Percentiles rank a stretch among this genome's conserved stretches.
These are phyloP conservation scores for Axinella damicornis DNA, from an alignment of 37 sponge, comb jelly and placozoan genomes.

Conservation along the genomic window DNA sequence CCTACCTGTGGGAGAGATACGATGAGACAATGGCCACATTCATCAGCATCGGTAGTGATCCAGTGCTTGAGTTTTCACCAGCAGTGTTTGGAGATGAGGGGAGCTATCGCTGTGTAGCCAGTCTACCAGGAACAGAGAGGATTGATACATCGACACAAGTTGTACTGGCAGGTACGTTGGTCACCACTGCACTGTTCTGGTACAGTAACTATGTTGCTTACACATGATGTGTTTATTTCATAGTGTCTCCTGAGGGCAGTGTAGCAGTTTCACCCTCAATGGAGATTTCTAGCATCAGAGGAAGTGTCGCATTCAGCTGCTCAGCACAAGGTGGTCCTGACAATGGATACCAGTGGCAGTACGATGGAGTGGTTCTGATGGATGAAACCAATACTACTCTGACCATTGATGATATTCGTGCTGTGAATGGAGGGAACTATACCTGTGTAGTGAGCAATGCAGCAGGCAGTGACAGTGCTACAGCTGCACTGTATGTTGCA, in stretches of 20 bases:
- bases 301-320: constrained; percentile 46
- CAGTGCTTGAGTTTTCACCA: neutral
- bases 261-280: neutral
- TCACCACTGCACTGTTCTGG: too few relatives aligned
- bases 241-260: too few relatives aligned
- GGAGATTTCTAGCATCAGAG: neutral
- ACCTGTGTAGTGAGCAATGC: constrained; percentile 64
- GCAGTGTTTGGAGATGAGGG: constrained; percentile 35
- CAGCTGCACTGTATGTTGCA: constrained; percentile 15
- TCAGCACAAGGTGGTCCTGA: constrained; percentile 57
- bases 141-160: too few relatives aligned
- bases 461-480: constrained; percentile 45
- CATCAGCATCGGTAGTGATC: neutral
- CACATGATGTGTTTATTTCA: too few relatives aligned
- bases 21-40: neutral
- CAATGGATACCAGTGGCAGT: constrained; percentile 50
- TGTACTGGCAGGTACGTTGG: too few relatives aligned
- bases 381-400: constrained; percentile 5
- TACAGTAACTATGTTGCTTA: too few relatives aligned
- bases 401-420: constrained; percentile 18
- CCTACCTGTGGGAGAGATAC: neutral
- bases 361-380: neutral
- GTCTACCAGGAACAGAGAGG: too few relatives aligned
- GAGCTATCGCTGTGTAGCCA: constrained; percentile 12
- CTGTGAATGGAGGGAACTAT: constrained; percentile 70